Conservation (phyloP, 2,113 vertebrate species). For the Pholis gunnellus region DNA sequence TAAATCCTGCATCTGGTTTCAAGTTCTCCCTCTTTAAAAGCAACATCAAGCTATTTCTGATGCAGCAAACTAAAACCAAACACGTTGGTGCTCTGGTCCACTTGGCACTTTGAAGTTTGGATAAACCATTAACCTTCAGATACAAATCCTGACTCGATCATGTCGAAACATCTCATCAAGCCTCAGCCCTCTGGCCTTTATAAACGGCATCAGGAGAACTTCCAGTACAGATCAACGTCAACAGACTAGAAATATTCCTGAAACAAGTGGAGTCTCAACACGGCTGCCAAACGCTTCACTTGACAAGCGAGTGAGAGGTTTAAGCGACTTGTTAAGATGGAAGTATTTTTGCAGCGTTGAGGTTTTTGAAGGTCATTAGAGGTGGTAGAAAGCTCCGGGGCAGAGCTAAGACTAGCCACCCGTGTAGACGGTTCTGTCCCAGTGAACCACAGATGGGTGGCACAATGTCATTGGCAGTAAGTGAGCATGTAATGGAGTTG, state of each 20-base stretch:
- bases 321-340: not conserved
- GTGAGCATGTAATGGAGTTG: conserved; percentile 83
- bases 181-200: not conserved
- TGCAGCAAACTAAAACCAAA: conserved; percentile 51
- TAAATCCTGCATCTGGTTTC: conserved; percentile 6
- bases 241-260: not conserved
- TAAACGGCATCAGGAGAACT: not conserved
- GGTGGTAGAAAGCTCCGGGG: conserved; percentile 64
- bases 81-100: conserved; percentile 21
- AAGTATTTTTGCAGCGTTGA: conserved; percentile 18
- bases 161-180: not conserved
- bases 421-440: conserved; percentile 66
- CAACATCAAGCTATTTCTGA: conserved; percentile 2
- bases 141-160: not conserved
- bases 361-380: conserved; percentile 72
- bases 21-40: conserved; percentile 17
- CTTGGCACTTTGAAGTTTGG: conserved; percentile 51
- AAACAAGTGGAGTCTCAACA: not conserved
- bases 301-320: not conserved
- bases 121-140: conserved; percentile 74
- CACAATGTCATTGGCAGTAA: conserved; percentile 80
- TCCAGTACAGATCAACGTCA: not conserved
- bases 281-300: not conserved
- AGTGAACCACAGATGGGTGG: conserved; percentile 73
- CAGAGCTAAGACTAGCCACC: conserved; percentile 43